Evolutionary conservation across 2,797 vertebrate genomes (phyloP), one percentile per base, ranked within the genome.

Genomic region (Pseudopleuronectes americanus): DNA sequence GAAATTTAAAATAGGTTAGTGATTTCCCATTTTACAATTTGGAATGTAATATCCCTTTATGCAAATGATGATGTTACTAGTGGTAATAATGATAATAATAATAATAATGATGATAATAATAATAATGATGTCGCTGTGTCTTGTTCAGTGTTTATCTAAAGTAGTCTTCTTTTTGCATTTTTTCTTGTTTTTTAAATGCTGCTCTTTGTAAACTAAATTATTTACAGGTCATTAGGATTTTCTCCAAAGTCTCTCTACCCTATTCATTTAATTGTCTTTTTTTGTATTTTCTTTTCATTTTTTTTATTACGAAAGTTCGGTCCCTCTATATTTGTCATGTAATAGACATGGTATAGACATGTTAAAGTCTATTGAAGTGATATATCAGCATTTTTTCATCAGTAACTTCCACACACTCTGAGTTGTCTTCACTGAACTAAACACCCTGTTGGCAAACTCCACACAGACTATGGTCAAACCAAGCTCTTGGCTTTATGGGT

Each of bases 211-310:
- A 94, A 93, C 92, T 95, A 95, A 94, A 93, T 94, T 95, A 95
- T 97, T 93, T 96, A 95, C 95, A 96, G 64, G 71, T 90, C 93
- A 93, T 94, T 91, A 94, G 88, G 91, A 92, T 94, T 88, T 92
- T 93, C 86, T 92, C 85, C 90, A 85, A 86, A 84, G 93, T 94
- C 93, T 93, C 92, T 95, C 95, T 96, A 96, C 93, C 93, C 94
- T 95, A 95, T 88, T 90, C 81, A 90, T 91, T 91, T 89, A 89
- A 71, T 89, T 43, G 0, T 90, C 75, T 58, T 48, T 90, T 90
- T 89, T 82, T 89, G 75, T 81, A 69, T 88, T 82, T 89, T 80
- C 64, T 89, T 85, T 79, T 26, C 57, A 13, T 38, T 63, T 75
- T 76, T 87, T 87, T 91, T 84, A 83, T 89, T 90, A 91, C 84